A percentile compares a stretch with the other conserved stretches of the same genome.
Conservation (phyloP, 35 echinoderm and acorn worm species). For the Ophiothrix spiculata region DNA sequence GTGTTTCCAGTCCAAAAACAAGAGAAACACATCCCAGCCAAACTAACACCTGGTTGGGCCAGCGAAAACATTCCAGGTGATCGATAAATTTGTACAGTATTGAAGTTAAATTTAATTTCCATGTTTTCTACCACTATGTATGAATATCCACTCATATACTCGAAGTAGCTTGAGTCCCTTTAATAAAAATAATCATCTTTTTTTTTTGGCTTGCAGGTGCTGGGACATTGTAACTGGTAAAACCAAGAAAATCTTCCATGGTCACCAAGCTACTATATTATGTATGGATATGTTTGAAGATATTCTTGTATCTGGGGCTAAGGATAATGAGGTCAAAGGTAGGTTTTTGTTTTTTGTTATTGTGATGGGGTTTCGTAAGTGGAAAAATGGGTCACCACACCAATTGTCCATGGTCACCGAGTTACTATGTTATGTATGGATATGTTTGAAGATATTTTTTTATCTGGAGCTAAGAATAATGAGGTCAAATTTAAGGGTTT, state of each 20-base stretch:
- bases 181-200: too few relatives aligned
- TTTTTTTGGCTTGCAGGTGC: constrained; percentile 50
- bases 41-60: neutral
- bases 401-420: constrained; percentile 82
- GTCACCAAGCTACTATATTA: constrained; percentile 75
- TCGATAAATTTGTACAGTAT: too few relatives aligned
- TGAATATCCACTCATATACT: too few relatives aligned
- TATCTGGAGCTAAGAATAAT: constrained; percentile 91
- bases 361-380: constrained; percentile 89
- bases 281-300: constrained; percentile 93
- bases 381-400: constrained; percentile 40
- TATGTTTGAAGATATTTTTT: constrained; percentile 74
- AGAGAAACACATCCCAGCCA: neutral
- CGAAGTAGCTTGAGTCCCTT: too few relatives aligned
- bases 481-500: too few relatives aligned
- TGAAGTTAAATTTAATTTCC: too few relatives aligned
- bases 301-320: constrained; percentile 76
- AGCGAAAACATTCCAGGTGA: too few relatives aligned
- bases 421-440: constrained; percentile 79
- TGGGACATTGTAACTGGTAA: constrained; percentile 79
- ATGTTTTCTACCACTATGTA: too few relatives aligned
- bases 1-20: too few relatives aligned
- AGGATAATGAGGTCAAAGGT: constrained; percentile 99
- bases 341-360: too few relatives aligned
- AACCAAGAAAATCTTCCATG: constrained; percentile 84